Base-by-base conservation (phyloP, 2,113 vertebrate genomes). In the Triplophysa tibetana region DNA sequence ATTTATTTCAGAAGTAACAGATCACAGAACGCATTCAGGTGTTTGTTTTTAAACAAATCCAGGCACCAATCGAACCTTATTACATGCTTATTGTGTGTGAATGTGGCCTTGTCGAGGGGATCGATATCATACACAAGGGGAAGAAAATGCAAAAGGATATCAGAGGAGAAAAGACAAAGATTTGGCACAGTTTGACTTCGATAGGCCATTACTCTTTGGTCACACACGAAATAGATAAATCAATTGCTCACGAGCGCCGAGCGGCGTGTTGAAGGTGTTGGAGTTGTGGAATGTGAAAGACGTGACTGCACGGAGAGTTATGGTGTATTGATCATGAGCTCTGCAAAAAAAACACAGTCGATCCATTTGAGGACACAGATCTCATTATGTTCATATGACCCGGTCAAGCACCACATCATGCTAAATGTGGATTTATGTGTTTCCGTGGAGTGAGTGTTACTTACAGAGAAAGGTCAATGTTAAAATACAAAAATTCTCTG, bases 11-110 rank as follows among this genome's bases (percentile, higher is more conserved):
- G 43, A 61, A 52, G n/a, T 38, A 68, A 21, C 52, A 26, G 65
- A 24, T 54, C 26, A 73, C 66, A 74, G 48, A 64, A 41, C 66
- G 13, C 21, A 38, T 38, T 75, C 56, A 79, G 74, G 63, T 74
- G 73, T 74, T 75, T 90, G 89, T 91, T 91, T 90, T 89, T 89
- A 89, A 88, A 92, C 88, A 89, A 54, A 76, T 43, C 76, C 77
- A 72, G 87, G 85, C 90, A 90, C 80, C 77, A 68, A 83, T 78
- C 78, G 73, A 86, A 86, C 79, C 16, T 38, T 86, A 87, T 85
- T 85, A 77, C 76, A 79, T 74, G 82, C 86, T 88, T 86, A 90
- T 87, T 85, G 86, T 74, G 82, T 76, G 76, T 85, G 85, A 89
- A 81, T 62, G 84, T 58, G 63, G 81, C 89, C 81, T 86, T 88